These are phyloP conservation scores for Limnephilus lunatus DNA, from an alignment of 2,888 invertebrate species.

Conservation along the genomic window DNA sequence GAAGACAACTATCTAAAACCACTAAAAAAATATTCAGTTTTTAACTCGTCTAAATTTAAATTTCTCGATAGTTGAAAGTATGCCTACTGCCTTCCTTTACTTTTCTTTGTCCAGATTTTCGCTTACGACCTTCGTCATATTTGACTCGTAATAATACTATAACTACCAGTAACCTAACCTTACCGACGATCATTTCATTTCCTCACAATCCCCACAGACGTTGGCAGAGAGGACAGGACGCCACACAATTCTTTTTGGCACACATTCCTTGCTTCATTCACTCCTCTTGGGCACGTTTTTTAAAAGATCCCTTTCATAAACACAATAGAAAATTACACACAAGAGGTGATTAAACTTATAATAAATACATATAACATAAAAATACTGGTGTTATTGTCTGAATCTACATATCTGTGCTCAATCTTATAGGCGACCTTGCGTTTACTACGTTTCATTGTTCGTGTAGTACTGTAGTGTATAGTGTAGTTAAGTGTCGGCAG, in stretches of 20 bases:
- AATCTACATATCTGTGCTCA: neutral
- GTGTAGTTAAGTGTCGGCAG: neutral
- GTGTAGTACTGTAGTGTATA: neutral
- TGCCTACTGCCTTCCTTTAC: neutral
- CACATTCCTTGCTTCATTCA: neutral
- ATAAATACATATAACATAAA: neutral
- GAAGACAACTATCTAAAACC: neutral
- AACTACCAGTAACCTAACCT: neutral
- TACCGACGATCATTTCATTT: neutral
- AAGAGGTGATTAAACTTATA: neutral
- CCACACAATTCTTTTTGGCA: neutral
- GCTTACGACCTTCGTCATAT: neutral
- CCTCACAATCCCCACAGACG: neutral
- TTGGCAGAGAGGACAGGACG: neutral
- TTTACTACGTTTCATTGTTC: conserved; percentile 15
- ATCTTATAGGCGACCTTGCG: conserved; percentile 16
- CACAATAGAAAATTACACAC: neutral
- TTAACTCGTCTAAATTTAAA: neutral
- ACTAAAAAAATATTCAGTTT: neutral
- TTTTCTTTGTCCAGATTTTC: neutral
- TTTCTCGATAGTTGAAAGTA: neutral
- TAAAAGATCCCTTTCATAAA: neutral
- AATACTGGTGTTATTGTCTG: neutral
- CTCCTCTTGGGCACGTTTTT: neutral
- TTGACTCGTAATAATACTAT: neutral